phyloP scores from a whole-genome alignment of 2,888 invertebrate genomes.

The Drosophila barbarae region DNA sequence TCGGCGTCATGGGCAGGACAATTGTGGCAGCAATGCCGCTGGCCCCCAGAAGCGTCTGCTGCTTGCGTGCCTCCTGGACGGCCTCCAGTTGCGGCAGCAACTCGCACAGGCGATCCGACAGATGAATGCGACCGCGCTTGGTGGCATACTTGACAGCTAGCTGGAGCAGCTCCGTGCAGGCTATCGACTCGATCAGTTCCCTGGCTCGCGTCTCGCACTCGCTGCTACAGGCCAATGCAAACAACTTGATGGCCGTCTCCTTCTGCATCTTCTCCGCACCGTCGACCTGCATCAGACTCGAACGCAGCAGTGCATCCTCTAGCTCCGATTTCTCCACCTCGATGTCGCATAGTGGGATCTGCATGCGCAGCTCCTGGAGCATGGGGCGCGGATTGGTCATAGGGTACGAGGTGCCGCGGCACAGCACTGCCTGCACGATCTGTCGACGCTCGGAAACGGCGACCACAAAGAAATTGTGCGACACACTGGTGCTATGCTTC shows the following conservation, averaged over 20 bases:
- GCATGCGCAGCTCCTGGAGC: constrained; percentile 86
- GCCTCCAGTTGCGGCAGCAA: constrained; percentile 81
- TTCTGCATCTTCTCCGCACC: constrained; percentile 85
- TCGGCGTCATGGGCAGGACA: constrained; percentile 54
- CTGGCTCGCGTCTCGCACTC: constrained; percentile 92
- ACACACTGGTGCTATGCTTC: constrained; percentile 84
- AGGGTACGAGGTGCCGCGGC: constrained; percentile 94
- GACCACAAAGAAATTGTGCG: constrained; percentile 88
- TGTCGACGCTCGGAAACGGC: constrained; percentile 89
- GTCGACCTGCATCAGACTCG: constrained; percentile 83
- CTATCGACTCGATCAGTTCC: constrained; percentile 91
- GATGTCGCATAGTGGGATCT: constrained; percentile 88
- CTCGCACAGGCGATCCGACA: constrained; percentile 88
- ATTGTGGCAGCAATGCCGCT: constrained; percentile 57
- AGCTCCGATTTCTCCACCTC: constrained; percentile 89
- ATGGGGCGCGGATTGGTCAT: constrained; percentile 92
- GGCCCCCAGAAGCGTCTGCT: constrained; percentile 56
- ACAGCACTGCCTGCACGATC: constrained; percentile 89
- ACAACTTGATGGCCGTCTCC: constrained; percentile 92
- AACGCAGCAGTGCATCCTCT: constrained; percentile 87
- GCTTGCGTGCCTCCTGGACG: constrained; percentile 72
- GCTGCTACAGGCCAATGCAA: constrained; percentile 92
- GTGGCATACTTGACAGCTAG: constrained; percentile 94
- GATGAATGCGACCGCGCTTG: constrained; percentile 86
- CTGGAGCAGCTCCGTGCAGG: constrained; percentile 87